phyloP scores from a whole-genome alignment of 2,113 vertebrate species.

The Hemiprocne comata region DNA sequence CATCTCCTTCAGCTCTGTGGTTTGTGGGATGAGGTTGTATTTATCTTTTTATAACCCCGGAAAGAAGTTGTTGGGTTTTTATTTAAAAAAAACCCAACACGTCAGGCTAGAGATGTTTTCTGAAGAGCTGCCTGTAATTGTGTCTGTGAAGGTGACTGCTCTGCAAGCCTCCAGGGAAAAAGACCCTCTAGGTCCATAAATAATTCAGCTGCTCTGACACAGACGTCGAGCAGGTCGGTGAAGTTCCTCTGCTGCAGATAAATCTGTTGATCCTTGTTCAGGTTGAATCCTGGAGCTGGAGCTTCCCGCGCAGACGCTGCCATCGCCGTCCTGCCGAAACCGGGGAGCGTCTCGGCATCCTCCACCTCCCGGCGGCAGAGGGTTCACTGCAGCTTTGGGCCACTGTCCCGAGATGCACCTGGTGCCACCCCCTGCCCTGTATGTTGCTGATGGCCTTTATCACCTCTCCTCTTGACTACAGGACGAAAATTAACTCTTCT shows the following conservation, averaged over 20 bases:
- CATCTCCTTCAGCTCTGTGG: not conserved
- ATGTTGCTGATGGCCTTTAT: not conserved
- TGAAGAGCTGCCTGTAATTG: not conserved
- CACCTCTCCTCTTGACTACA: not conserved
- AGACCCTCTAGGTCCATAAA: not conserved
- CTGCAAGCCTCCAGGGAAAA: not conserved
- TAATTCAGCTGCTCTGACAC: not conserved
- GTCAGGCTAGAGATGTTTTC: not conserved
- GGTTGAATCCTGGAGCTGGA: not conserved
- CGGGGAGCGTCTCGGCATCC: not conserved
- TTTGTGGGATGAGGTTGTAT: not conserved
- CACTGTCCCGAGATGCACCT: not conserved
- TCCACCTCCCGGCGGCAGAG: not conserved
- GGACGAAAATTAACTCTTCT: not conserved
- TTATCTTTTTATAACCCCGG: not conserved
- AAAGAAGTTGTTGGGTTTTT: not conserved
- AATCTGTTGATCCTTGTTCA: not conserved
- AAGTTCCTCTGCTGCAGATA: not conserved
- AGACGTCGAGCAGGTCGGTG: not conserved
- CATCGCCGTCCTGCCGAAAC: not conserved
- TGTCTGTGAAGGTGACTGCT: not conserved
- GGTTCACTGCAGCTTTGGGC: not conserved
- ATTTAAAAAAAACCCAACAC: too few species aligned
- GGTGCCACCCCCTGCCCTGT: rapidly evolving
- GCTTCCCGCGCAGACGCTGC: not conserved